phyloP scores from a whole-genome alignment of 2,797 vertebrate genomes.

The Gambusia yucatana region DNA sequence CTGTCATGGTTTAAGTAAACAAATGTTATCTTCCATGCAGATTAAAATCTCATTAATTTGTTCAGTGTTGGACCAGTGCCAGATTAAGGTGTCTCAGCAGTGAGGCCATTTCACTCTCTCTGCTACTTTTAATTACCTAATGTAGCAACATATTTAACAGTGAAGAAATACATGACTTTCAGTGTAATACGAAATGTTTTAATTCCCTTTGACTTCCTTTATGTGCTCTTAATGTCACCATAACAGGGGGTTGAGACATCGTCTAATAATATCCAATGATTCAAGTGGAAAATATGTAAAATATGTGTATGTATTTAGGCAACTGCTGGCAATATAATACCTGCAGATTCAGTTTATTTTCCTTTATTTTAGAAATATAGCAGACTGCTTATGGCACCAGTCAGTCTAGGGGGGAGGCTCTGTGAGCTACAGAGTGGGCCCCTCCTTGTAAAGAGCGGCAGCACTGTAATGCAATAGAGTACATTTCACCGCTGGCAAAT shows the following conservation, averaged over 20 bases:
- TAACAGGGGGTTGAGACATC: conserved; percentile 33
- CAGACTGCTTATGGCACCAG: neutral
- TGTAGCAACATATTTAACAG: conserved; percentile 43
- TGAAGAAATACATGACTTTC: conserved; percentile 35
- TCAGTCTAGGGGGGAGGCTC: neutral
- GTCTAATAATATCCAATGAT: neutral
- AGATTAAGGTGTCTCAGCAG: conserved; percentile 54
- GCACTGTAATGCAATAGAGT: neutral
- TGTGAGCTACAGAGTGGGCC: neutral
- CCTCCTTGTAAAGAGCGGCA: neutral
- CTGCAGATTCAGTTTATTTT: neutral
- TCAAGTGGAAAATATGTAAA: neutral
- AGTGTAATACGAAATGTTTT: conserved; percentile 41
- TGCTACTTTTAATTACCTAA: conserved; percentile 35
- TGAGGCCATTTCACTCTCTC: conserved; percentile 26
- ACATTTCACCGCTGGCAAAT: neutral
- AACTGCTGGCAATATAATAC: conserved; percentile 15
- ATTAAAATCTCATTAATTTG: conserved; percentile 58
- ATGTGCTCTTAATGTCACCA: conserved; percentile 41
- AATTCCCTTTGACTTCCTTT: conserved; percentile 38
- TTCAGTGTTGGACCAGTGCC: conserved; percentile 48
- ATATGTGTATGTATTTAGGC: neutral
- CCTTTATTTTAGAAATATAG: neutral
- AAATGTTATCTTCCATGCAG: conserved; percentile 30
- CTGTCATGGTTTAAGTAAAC: conserved; percentile 36